Evolutionary conservation across 1,140 invertebrate species (phyloP).

Genomic region (Galleria mellonella): DNA sequence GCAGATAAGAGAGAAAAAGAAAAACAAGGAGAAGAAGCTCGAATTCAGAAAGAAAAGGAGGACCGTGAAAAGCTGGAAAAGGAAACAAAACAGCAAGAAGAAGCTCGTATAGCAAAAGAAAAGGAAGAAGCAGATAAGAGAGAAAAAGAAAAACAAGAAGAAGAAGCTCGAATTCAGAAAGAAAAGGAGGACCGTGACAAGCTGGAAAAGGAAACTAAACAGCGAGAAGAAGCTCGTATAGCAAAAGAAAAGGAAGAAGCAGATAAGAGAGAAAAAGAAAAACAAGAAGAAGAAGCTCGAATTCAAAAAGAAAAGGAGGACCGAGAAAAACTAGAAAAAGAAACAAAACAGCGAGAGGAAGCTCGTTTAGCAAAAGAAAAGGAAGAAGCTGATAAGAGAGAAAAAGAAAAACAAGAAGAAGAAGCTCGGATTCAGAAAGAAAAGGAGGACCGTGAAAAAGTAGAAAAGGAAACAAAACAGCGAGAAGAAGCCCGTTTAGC

Average conservation of each 20-base stretch:
- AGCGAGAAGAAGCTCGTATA: not conserved
- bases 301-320: not conserved
- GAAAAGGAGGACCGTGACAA: constrained; percentile 12
- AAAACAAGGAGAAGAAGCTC: constrained; percentile 14
- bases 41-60: constrained; percentile 12
- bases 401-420: constrained; percentile 12
- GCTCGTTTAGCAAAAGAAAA: constrained; percentile 17
- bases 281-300: not conserved
- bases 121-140: not conserved
- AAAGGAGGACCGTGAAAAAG: constrained; percentile 10
- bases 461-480: constrained; percentile 10
- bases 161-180: constrained; percentile 21
- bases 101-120: not conserved
- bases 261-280: not conserved
- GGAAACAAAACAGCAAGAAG: constrained; percentile 5
- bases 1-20: constrained; percentile 1
- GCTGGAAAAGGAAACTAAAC: not conserved
- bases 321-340: constrained; percentile 1
- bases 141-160: constrained; percentile 14
- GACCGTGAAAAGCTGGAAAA: constrained; percentile 14
- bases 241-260: not conserved
- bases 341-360: constrained; percentile 7
- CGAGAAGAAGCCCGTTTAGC: constrained; percentile 18
- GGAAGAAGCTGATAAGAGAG: constrained; percentile 19
- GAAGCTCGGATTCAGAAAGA: constrained; percentile 6